phyloP scores from a whole-genome alignment of 1,140 invertebrate species.

The Drosophila rufa region DNA sequence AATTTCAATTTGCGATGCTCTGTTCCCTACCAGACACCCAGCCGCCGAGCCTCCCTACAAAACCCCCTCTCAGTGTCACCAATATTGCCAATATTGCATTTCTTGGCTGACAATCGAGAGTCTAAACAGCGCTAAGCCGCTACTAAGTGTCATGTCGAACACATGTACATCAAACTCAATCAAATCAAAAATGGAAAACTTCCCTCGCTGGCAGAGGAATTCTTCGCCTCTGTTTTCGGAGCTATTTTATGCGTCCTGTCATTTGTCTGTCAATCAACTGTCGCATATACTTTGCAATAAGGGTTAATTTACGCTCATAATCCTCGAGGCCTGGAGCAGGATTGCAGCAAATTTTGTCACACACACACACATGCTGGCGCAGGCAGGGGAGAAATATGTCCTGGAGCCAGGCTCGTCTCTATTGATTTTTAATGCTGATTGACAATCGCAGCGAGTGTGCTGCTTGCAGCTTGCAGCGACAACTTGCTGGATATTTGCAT shows the following conservation, averaged over 20 bases:
- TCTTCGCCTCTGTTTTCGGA: conserved; percentile 12
- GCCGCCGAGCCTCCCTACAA: background rate
- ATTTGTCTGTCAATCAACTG: conserved; percentile 83
- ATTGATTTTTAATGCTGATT: conserved; percentile 81
- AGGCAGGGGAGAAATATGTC: conserved; percentile 40
- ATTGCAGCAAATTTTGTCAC: conserved; percentile 73
- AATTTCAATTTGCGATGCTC: conserved; percentile 34
- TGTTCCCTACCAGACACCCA: conserved; percentile 1
- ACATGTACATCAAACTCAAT: conserved; percentile 79
- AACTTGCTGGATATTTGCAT: conserved; percentile 56
- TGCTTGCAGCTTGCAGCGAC: conserved; percentile 10
- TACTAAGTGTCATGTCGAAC: conserved; percentile 80
- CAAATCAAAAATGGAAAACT: conserved; percentile 70
- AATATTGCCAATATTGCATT: conserved; percentile 45
- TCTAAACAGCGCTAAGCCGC: conserved; percentile 74
- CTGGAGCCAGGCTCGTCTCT: conserved; percentile 45
- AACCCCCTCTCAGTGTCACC: conserved; percentile 1
- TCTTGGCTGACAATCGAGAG: conserved; percentile 48
- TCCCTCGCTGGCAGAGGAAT: background rate
- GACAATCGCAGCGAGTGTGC: conserved; percentile 47
- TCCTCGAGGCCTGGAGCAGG: conserved; percentile 53
- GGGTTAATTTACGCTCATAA: conserved; percentile 83
- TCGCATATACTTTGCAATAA: conserved; percentile 83
- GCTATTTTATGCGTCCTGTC: conserved; percentile 75
- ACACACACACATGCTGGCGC: conserved; percentile 6